Evolutionary conservation across 2,113 vertebrate genomes (phyloP).

Genomic region (Struthidea cinerea): DNA sequence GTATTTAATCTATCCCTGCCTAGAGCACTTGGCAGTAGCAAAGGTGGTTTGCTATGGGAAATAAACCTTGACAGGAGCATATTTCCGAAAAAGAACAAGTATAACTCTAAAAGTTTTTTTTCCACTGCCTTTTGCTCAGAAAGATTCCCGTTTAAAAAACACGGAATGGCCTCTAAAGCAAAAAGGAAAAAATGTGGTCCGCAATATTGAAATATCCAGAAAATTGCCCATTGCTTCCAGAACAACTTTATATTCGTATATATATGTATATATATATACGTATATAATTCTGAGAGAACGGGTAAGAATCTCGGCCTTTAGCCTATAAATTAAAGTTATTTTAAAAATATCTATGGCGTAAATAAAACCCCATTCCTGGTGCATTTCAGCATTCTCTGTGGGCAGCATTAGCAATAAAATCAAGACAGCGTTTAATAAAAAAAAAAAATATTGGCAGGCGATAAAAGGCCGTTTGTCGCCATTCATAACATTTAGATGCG

Average conservation of each 20-base stretch:
- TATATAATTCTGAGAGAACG: background rate
- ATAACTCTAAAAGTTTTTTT: background rate
- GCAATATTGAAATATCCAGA: background rate
- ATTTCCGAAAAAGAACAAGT: constrained; percentile 55
- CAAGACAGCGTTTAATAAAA: constrained; percentile 27
- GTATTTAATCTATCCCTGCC: constrained; percentile 42
- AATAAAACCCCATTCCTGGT: background rate
- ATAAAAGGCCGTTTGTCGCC: constrained; percentile 37
- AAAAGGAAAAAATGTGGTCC: background rate
- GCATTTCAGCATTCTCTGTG: constrained; percentile 23
- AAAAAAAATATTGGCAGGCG: constrained; percentile 11
- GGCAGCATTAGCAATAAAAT: constrained; percentile 12
- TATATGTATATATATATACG: no score
- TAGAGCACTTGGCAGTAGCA: constrained; percentile 60
- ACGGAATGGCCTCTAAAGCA: background rate
- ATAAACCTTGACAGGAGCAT: constrained; percentile 72
- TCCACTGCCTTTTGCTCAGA: background rate
- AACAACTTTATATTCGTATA: background rate
- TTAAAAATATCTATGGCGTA: background rate
- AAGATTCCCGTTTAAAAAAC: background rate
- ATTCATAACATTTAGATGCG: constrained; percentile 22
- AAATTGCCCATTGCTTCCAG: background rate
- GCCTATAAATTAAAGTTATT: background rate
- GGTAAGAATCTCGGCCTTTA: background rate
- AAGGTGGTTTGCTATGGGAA: constrained; percentile 71